phyloP scores from a whole-genome alignment of 2,888 invertebrate species.

The Pediacus dermestoides region DNA sequence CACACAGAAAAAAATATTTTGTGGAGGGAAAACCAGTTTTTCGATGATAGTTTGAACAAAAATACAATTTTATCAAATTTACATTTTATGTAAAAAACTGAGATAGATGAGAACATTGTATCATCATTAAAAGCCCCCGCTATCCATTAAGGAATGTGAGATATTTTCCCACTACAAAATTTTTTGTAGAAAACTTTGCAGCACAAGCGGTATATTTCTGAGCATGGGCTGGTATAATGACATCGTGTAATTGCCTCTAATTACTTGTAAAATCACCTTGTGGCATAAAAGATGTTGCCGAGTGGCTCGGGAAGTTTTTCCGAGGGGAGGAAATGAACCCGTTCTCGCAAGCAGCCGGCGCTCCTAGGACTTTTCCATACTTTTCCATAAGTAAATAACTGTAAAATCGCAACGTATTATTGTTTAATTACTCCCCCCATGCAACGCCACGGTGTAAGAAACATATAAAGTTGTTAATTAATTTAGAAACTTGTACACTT shows the following conservation, averaged over 20 bases:
- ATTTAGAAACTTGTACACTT: slow-evolving; percentile 33
- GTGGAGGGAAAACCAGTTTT: too few relatives aligned
- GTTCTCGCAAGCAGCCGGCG: slow-evolving; percentile 24
- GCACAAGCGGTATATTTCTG: too few relatives aligned
- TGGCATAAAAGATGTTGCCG: slow-evolving; percentile 50
- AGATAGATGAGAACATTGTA: too few relatives aligned
- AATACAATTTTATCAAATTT: too few relatives aligned
- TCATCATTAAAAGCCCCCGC: too few relatives aligned
- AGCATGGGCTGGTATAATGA: slow-evolving; percentile 52
- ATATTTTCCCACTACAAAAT: too few relatives aligned
- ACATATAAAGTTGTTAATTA: slow-evolving; percentile 46
- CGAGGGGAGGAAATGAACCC: slow-evolving; percentile 45
- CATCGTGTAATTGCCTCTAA: slow-evolving; percentile 53
- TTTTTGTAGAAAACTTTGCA: too few relatives aligned
- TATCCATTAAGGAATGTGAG: too few relatives aligned
- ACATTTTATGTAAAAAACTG: too few relatives aligned
- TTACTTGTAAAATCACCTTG: slow-evolving; percentile 55
- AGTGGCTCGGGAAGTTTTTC: slow-evolving; percentile 42
- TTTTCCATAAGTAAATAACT: slow-evolving; percentile 37
- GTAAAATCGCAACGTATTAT: slow-evolving; percentile 43
- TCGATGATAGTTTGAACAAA: too few relatives aligned
- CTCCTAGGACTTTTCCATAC: background rate
- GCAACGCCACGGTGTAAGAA: slow-evolving; percentile 33
- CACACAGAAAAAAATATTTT: too few relatives aligned
- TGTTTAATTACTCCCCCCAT: slow-evolving; percentile 48